A percentile compares a stretch with the other conserved stretches of the same genome.
Conservation (phyloP, 2,113 vertebrate species). For the Myrmecobius fasciatus region DNA sequence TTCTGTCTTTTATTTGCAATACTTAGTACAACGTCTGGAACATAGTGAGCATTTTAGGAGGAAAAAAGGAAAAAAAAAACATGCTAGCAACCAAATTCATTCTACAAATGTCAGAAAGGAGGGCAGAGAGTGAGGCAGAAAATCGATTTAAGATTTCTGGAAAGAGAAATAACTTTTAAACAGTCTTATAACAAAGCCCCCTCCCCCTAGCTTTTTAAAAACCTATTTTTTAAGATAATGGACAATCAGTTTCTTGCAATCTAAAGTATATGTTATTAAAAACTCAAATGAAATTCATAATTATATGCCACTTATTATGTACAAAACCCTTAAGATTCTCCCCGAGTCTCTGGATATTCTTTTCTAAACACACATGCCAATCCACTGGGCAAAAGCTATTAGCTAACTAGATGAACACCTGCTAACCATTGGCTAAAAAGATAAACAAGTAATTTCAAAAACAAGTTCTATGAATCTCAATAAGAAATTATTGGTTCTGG, state of each 20-base stretch:
- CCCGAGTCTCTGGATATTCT: slow-evolving; percentile 28
- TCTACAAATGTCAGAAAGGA: background rate
- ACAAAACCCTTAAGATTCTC: background rate
- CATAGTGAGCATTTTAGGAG: background rate
- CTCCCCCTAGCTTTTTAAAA: background rate
- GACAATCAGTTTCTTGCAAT: background rate
- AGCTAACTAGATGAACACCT: slow-evolving; percentile 57
- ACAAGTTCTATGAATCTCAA: slow-evolving; percentile 16
- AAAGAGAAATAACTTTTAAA: background rate
- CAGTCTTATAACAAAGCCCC: background rate
- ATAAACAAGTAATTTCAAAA: slow-evolving; percentile 44
- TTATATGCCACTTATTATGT: background rate
- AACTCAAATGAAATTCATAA: background rate
- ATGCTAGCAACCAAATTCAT: background rate
- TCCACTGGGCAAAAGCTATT: slow-evolving; percentile 53
- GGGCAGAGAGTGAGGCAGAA: background rate
- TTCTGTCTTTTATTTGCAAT: background rate
- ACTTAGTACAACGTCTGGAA: background rate
- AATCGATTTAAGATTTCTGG: background rate
- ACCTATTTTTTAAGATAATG: background rate
- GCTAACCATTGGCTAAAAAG: background rate
- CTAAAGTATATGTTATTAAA: background rate
- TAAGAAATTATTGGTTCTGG: no score
- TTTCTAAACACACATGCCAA: slow-evolving; percentile 30
- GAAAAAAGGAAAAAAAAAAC: background rate